Conservation (phyloP, 2,113 vertebrate species). For the Datnioides undecimradiatus region DNA sequence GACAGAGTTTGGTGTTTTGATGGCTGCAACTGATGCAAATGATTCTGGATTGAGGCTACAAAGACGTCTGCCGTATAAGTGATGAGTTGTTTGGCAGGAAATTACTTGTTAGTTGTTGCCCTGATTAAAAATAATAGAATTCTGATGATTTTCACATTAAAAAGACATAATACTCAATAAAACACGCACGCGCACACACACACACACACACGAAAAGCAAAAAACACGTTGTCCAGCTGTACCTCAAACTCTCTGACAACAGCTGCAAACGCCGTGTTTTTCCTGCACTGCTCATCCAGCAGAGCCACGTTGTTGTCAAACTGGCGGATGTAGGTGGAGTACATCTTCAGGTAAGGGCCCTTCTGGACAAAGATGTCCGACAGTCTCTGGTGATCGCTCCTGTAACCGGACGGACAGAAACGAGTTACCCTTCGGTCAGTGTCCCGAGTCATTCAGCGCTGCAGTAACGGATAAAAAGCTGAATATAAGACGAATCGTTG, state of each 20-base stretch:
- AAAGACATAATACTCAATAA: too few species aligned
- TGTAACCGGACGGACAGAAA: constrained; percentile 62
- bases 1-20: background rate
- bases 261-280: constrained; percentile 90
- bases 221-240: constrained; percentile 6
- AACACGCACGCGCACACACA: background rate
- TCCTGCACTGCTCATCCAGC: constrained; percentile 95
- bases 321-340: constrained; percentile 98
- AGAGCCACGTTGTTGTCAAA: constrained; percentile 96
- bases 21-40: background rate
- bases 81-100: background rate
- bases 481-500: too few species aligned
- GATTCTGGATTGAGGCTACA: background rate
- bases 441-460: background rate
- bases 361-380: constrained; percentile 99
- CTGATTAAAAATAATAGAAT: background rate
- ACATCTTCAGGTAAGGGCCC: constrained; percentile 99
- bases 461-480: background rate
- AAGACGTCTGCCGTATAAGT: too few species aligned
- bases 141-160: background rate
- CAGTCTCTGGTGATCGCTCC: constrained; percentile 94
- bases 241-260: constrained; percentile 97
- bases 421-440: background rate
- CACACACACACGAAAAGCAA: background rate
- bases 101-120: background rate